Conservation (phyloP, 2,888 invertebrate species). For the Watsonalla binaria region DNA sequence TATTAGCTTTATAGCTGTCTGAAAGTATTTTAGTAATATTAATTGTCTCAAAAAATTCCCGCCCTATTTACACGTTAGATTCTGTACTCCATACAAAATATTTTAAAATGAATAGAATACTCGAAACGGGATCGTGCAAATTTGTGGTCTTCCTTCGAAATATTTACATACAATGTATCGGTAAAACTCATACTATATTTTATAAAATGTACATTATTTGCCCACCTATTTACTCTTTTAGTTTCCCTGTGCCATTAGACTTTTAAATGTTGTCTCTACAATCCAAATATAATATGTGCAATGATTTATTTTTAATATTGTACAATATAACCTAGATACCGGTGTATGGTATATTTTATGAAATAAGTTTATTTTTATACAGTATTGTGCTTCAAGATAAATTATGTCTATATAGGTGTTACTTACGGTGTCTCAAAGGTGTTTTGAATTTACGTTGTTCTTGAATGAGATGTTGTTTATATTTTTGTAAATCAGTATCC, state of each 20-base stretch:
- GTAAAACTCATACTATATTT: conserved; percentile 26
- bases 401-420: conserved; percentile 15
- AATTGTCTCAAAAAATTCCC: too few species aligned
- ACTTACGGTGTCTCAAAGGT: conserved; percentile 17
- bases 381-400: conserved; percentile 8
- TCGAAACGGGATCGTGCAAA: conserved; percentile 16
- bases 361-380: conserved; percentile 2
- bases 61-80: too few species aligned
- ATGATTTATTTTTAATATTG: conserved; percentile 18
- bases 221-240: conserved; percentile 51
- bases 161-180: conserved; percentile 28
- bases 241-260: conserved; percentile 52
- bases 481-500: conserved; percentile 52
- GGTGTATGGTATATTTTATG: neutral
- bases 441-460: conserved; percentile 16
- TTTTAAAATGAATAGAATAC: neutral
- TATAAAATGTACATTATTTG: conserved; percentile 27
- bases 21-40: too few species aligned
- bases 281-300: conserved; percentile 19
- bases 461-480: conserved; percentile 42
- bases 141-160: conserved; percentile 47
- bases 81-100: too few species aligned
- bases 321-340: conserved; percentile 6
- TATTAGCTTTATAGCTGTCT: too few species aligned
- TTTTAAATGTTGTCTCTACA: conserved; percentile 7